Percentiles rank a stretch among this genome's conserved stretches.
Evolutionary conservation across 2,797 vertebrate genomes (phyloP).

Genomic region (Eleutherodactylus coqui): DNA sequence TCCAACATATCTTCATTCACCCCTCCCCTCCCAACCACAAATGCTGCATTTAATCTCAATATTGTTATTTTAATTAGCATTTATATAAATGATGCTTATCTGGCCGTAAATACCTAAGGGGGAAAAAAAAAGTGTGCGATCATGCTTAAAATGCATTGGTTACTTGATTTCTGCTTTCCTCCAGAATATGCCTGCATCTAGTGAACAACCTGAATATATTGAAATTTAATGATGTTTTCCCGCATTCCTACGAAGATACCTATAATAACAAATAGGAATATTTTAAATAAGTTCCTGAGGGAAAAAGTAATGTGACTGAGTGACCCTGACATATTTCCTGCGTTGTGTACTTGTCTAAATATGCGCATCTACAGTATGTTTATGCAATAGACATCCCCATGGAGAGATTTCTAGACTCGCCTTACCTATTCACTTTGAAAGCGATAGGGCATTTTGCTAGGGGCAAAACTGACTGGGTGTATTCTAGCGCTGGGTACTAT

Average conservation of each 20-base stretch:
- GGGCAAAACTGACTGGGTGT: background rate
- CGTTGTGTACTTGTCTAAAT: conserved; percentile 7
- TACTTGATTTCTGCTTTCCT: conserved; percentile 30
- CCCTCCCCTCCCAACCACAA: background rate
- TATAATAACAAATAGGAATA: conserved; percentile 47
- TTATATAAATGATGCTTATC: conserved; percentile 40
- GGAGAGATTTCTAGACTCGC: conserved; percentile 19
- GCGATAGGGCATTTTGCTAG: conserved; percentile 16
- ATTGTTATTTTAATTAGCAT: conserved; percentile 52
- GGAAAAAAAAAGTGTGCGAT: conserved; percentile 16
- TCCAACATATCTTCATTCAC: background rate
- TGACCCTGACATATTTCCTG: conserved; percentile 34
- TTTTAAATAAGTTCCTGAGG: conserved; percentile 54
- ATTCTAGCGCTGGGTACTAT: background rate
- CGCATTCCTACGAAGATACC: conserved; percentile 38
- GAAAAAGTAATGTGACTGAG: conserved; percentile 46
- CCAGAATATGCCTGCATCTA: conserved; percentile 9
- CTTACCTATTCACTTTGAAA: conserved; percentile 9
- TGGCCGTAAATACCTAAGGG: conserved; percentile 32
- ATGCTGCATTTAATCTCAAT: conserved; percentile 37
- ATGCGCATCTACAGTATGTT: conserved; percentile 30
- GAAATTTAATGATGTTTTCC: conserved; percentile 48
- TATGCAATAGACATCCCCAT: conserved; percentile 23
- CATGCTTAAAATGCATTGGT: conserved; percentile 31
- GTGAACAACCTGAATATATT: conserved; percentile 42